phyloP scores from a whole-genome alignment of 2,797 vertebrate genomes.

The Pyrocephalus nanus region DNA sequence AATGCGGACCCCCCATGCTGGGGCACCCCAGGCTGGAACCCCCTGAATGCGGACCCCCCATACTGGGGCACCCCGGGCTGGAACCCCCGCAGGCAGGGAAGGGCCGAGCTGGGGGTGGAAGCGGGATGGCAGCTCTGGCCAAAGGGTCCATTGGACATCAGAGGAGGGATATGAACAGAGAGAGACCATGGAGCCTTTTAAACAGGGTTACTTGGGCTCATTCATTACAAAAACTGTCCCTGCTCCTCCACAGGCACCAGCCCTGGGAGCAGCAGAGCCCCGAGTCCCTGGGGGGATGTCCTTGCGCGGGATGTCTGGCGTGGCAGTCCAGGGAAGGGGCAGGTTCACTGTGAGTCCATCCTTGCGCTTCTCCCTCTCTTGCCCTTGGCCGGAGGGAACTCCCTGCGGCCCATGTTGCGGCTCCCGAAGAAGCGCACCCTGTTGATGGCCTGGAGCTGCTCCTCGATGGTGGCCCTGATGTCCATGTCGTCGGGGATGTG shows the following conservation, averaged over 20 bases:
- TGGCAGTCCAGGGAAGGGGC: background rate
- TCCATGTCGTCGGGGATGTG: conserved; percentile 92
- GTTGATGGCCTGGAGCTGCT: conserved; percentile 86
- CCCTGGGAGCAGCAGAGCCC: background rate
- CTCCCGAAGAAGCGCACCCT: conserved; percentile 85
- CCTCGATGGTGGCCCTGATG: conserved; percentile 86
- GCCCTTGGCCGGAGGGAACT: conserved; percentile 72
- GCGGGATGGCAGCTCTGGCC: background rate
- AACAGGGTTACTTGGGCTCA: background rate
- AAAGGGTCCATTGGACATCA: background rate
- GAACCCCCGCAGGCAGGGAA: fast-evolving
- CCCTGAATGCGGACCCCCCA: too few relatives aligned
- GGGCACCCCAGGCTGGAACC: too few relatives aligned
- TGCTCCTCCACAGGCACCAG: fast-evolving
- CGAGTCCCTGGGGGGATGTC: fast-evolving
- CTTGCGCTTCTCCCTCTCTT: background rate
- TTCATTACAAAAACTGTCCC: background rate
- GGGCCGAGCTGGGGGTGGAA: background rate
- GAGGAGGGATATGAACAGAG: background rate
- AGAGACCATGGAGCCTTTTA: background rate
- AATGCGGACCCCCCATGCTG: background rate
- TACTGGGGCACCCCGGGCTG: background rate
- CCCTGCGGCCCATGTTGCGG: conserved; percentile 81
- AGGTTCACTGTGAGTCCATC: background rate
- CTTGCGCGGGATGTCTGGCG: fast-evolving